Evolutionary conservation across 1,140 invertebrate genomes (phyloP).

Genomic region (Lepidurus arcticus): DNA sequence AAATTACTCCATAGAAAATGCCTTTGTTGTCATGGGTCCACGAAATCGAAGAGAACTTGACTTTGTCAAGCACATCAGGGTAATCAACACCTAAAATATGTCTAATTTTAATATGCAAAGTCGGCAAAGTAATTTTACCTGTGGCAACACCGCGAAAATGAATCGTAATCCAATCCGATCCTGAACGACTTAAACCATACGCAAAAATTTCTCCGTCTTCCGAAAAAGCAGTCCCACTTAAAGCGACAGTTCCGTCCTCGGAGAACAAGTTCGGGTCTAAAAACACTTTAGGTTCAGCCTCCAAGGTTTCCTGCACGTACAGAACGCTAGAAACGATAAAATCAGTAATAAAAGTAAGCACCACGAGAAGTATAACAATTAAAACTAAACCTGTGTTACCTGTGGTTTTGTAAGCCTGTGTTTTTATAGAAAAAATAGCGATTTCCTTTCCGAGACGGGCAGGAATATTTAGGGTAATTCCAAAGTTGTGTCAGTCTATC

Average conservation of each 20-base stretch:
- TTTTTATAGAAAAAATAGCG: constrained; percentile 92
- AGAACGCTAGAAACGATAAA: constrained; percentile 65
- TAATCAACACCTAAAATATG: constrained; percentile 56
- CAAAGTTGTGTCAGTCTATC: constrained; percentile 78
- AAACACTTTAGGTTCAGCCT: constrained; percentile 77
- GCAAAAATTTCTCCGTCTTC: constrained; percentile 85
- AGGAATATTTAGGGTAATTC: constrained; percentile 94
- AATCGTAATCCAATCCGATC: constrained; percentile 93
- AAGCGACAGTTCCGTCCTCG: constrained; percentile 84
- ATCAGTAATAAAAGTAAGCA: constrained; percentile 10
- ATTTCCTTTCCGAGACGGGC: constrained; percentile 72
- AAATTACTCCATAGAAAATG: constrained; percentile 74
- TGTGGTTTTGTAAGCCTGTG: constrained; percentile 93
- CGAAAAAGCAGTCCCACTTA: constrained; percentile 73
- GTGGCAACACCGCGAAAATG: constrained; percentile 71
- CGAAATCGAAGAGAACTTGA: constrained; percentile 82
- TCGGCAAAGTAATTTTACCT: constrained; percentile 46
- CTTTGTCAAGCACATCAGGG: constrained; percentile 77
- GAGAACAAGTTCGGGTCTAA: constrained; percentile 91
- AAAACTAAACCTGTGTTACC: constrained; percentile 52
- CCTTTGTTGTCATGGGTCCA: constrained; percentile 96
- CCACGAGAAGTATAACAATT: constrained; percentile 7
- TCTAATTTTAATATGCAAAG: background rate
- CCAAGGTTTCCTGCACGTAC: constrained; percentile 78
- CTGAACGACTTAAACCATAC: constrained; percentile 84